Percentiles rank a stretch among this genome's conserved stretches.
phyloP scores from a whole-genome alignment of 2,888 invertebrate genomes.

The Dynastes maya region DNA sequence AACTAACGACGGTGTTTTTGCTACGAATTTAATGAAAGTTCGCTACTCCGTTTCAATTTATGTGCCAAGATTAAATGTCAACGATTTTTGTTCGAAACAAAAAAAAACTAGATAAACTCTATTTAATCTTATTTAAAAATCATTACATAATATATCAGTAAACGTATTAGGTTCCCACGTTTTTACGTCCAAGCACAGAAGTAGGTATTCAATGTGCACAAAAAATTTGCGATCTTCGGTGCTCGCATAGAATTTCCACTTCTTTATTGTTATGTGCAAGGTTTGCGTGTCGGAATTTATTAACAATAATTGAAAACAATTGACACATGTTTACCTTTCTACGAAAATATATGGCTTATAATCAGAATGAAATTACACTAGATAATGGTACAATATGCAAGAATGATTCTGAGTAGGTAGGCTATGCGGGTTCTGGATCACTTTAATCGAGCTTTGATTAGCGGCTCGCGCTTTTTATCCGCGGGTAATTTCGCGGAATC shows the following conservation, averaged over 20 bases:
- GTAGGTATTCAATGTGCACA: background rate
- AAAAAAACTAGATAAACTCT: conserved; percentile 13
- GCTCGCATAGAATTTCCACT: background rate
- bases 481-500: too few species aligned
- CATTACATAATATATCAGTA: background rate
- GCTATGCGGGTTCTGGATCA: too few species aligned
- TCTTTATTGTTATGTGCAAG: background rate
- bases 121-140: conserved; percentile 23
- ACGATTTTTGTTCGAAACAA: conserved; percentile 15
- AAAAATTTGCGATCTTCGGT: conserved; percentile 11
- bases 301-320: too few species aligned
- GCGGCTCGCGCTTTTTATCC: too few species aligned
- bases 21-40: conserved; percentile 36
- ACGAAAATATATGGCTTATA: too few species aligned
- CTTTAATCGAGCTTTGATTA: too few species aligned
- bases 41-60: conserved; percentile 9
- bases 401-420: too few species aligned
- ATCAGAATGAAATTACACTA: too few species aligned
- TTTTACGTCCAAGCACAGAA: background rate
- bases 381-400: too few species aligned
- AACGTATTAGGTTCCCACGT: conserved; percentile 15
- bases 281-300: too few species aligned
- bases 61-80: conserved; percentile 21
- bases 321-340: too few species aligned
- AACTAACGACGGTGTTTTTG: conserved; percentile 40